Evolutionary conservation across 2,797 vertebrate species (phyloP).

Genomic region (Sarcoramphus papa): DNA sequence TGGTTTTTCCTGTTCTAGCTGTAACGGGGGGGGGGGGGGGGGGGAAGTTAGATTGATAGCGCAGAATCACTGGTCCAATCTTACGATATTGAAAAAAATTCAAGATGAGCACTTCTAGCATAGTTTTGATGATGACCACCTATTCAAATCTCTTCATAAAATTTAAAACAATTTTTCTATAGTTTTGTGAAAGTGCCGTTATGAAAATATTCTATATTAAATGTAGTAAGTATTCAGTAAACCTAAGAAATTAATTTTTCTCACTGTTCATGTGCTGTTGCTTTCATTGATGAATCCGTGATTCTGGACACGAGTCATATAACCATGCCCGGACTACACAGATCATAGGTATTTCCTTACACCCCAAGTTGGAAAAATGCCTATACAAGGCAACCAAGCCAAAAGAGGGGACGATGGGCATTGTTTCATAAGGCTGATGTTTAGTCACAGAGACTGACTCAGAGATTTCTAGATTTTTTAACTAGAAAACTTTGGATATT

Average conservation of each 20-base stretch:
- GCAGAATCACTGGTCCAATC: background rate
- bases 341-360: background rate
- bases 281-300: background rate
- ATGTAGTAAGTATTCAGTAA: background rate
- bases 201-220: background rate
- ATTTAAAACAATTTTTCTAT: background rate
- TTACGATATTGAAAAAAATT: background rate
- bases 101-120: background rate
- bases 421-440: background rate
- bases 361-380: background rate
- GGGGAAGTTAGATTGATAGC: background rate
- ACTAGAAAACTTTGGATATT: background rate
- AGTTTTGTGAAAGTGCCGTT: background rate
- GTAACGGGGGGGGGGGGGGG: fast-evolving
- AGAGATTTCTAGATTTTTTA: background rate
- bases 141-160: background rate
- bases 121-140: background rate
- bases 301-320: background rate
- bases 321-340: background rate
- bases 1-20: background rate
- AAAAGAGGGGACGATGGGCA: background rate
- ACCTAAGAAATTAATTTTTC: background rate
- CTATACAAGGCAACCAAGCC: background rate
- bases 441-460: background rate
- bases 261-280: background rate